phyloP scores from a whole-genome alignment of 2,888 invertebrate species.

The Gonocerus acuteangulatus region DNA sequence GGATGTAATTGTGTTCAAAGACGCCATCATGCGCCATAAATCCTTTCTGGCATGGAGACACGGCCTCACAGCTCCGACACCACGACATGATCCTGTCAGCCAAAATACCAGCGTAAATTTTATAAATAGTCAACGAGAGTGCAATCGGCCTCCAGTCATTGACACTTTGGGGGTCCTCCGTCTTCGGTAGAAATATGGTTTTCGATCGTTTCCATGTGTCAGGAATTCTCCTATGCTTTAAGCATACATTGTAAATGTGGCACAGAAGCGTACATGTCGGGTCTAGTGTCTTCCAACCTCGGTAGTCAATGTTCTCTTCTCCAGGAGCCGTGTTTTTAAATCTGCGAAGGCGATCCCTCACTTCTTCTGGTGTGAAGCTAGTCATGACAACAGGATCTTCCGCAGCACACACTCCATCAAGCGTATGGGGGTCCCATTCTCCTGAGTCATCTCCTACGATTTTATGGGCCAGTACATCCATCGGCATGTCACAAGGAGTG shows the following conservation, averaged over 20 bases:
- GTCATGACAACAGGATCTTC: too few species aligned
- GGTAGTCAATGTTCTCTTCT: conserved; percentile 5
- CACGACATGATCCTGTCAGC: background rate
- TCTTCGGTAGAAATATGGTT: conserved; percentile 31
- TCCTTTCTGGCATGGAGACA: conserved; percentile 24
- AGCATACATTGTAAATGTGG: conserved; percentile 1
- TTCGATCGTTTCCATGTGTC: conserved; percentile 27
- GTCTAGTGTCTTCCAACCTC: conserved; percentile 10
- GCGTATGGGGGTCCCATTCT: background rate
- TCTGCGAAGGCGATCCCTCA: background rate
- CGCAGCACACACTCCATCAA: background rate
- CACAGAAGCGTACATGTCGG: background rate
- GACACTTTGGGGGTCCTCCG: conserved; percentile 24
- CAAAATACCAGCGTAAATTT: background rate
- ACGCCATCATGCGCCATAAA: conserved; percentile 17
- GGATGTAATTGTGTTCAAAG: conserved; percentile 24
- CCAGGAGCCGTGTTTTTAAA: conserved; percentile 20
- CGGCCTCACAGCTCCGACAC: background rate
- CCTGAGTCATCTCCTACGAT: background rate
- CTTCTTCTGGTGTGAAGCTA: conserved; percentile 8
- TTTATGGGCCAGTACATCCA: too few species aligned
- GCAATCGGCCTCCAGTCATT: background rate
- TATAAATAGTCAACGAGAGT: background rate
- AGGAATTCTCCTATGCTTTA: conserved; percentile 7
- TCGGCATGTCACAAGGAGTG: too few species aligned